phyloP scores from a whole-genome alignment of 2,797 vertebrate species.

The Rhyacichthys aspro region DNA sequence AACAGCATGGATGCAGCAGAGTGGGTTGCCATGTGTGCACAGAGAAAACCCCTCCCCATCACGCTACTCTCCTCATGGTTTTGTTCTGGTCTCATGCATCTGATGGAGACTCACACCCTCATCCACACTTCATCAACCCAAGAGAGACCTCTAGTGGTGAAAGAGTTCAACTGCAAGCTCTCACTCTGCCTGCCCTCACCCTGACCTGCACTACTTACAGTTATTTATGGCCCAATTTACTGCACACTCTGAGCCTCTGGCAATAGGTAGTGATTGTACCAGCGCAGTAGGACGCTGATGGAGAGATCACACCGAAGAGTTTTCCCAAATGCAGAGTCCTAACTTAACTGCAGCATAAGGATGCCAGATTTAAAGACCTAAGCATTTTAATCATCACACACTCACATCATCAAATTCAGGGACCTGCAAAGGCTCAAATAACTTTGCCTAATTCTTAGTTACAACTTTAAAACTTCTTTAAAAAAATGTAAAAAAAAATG shows the following conservation, averaged over 20 bases:
- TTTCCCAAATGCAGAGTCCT: constrained; percentile 10
- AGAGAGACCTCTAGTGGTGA: constrained; percentile 60
- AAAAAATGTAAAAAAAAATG: too few relatives aligned
- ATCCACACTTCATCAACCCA: not conserved
- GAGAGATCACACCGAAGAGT: not conserved
- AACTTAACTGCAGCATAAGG: too few relatives aligned
- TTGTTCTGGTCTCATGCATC: constrained; percentile 30
- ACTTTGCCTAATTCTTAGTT: too few relatives aligned
- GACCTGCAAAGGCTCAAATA: too few relatives aligned
- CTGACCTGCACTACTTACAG: constrained; percentile 44
- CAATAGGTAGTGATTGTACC: constrained; percentile 27
- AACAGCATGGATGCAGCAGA: constrained; percentile 41
- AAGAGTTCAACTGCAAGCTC: constrained; percentile 1
- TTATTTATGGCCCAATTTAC: constrained; percentile 58
- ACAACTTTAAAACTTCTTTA: too few relatives aligned
- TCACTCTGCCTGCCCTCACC: constrained; percentile 37
- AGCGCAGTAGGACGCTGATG: constrained; percentile 17
- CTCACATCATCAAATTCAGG: too few relatives aligned
- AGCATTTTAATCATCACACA: too few relatives aligned
- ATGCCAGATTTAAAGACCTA: too few relatives aligned
- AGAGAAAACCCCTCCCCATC: constrained; percentile 38
- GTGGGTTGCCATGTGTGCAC: constrained; percentile 52
- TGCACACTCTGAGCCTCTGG: not conserved
- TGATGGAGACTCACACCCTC: constrained; percentile 38
- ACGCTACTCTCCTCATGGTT: constrained; percentile 20